A percentile compares a stretch with the other conserved stretches of the same genome.
These are phyloP conservation scores for Pholis gunnellus DNA, from an alignment of 2,113 vertebrate genomes.

Conservation along the genomic window DNA sequence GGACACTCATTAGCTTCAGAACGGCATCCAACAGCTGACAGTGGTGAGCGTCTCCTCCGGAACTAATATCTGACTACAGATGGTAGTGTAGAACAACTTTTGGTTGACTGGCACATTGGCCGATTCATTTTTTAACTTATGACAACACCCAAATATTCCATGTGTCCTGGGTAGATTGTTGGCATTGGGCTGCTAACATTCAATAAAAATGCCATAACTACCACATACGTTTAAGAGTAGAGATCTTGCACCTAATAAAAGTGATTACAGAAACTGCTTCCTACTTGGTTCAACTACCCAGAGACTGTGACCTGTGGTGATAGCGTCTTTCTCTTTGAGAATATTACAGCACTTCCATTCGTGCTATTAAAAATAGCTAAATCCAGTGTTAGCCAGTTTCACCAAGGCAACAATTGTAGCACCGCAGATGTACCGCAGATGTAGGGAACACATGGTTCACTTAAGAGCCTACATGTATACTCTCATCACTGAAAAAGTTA, in stretches of 20 bases:
- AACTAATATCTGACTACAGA: constrained; percentile 1
- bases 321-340: not conserved
- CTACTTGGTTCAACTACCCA: not conserved
- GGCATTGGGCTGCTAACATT: not conserved
- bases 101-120: not conserved
- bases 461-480: not conserved
- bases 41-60: not conserved
- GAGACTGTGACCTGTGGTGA: not conserved
- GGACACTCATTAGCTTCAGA: constrained; percentile 33
- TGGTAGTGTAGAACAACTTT: not conserved
- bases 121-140: not conserved
- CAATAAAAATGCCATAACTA: not conserved
- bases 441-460: not conserved
- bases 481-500: not conserved
- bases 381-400: not conserved
- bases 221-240: not conserved
- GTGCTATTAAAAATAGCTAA: not conserved
- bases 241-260: too few relatives aligned
- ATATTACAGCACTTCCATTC: not conserved
- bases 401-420: not conserved
- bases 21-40: constrained; percentile 24
- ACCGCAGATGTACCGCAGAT: not conserved
- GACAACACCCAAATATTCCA: not conserved
- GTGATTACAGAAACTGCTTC: not conserved
- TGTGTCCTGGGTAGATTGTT: constrained; percentile 1